These are phyloP conservation scores for Catocala fraxini DNA, from an alignment of 2,888 invertebrate genomes.

Conservation along the genomic window DNA sequence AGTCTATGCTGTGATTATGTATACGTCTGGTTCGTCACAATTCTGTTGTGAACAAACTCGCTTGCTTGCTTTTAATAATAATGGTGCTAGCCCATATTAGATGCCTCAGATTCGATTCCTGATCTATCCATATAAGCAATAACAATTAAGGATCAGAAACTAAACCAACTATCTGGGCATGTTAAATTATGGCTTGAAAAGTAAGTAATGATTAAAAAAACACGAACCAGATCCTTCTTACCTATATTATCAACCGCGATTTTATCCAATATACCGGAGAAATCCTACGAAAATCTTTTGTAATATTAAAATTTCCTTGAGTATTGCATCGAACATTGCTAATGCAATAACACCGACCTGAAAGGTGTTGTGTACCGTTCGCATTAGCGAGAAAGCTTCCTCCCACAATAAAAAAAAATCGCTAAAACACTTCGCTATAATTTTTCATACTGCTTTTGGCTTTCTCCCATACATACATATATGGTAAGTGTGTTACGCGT, in stretches of 20 bases:
- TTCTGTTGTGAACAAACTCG: no score
- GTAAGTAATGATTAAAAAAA: no score
- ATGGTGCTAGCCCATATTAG: no score
- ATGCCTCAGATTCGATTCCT: no score
- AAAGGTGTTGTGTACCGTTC: conserved; percentile 43
- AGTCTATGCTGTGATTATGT: no score
- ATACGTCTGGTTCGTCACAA: no score
- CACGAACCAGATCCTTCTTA: no score
- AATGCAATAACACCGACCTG: conserved; percentile 46
- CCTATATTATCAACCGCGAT: background rate
- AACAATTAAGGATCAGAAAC: no score
- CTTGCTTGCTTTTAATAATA: no score
- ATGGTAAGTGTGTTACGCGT: background rate
- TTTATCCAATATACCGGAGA: background rate
- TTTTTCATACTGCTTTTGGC: conserved; percentile 27
- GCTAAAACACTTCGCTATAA: conserved; percentile 40
- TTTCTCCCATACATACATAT: background rate
- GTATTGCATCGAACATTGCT: conserved; percentile 36
- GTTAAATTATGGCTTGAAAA: no score
- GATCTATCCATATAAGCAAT: no score
- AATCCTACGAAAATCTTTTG: conserved; percentile 3
- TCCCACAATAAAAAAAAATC: conserved; percentile 44
- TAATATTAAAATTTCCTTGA: conserved; percentile 24
- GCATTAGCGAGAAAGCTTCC: conserved; percentile 54
- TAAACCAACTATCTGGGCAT: no score